Base-by-base conservation (phyloP, 2,888 invertebrate genomes). In the Tortricodes alternella region DNA sequence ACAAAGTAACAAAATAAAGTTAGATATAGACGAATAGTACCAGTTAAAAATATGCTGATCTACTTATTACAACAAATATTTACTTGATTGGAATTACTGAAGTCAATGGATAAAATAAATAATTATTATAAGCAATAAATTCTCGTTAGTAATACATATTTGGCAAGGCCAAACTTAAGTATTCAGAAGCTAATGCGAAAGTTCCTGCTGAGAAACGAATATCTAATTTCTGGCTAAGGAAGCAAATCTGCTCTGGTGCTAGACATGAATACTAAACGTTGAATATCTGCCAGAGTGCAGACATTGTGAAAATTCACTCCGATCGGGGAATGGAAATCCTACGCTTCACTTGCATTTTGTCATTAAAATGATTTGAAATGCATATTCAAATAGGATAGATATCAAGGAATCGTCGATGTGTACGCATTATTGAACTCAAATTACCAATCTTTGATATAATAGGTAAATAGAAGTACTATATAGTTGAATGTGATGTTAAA, bases 241-340 rank as follows among this genome's bases (percentile, higher is more conserved):
- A 83, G 77, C 74, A 79, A 74, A 76, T 71, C 74, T 83, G 67
- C 70, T 67, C 63, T 61, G 57, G 68, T 65, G 63, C 78, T 68
- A 76, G 78, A 74, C 73, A 79, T 83, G 85, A 85, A 85, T 85
- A 85, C 85, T 85, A 81, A 85, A 78, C 76, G 70, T 59, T 67
- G 81, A 81, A 83, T 85, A 83, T 81, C 79, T 74, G 72, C 73
- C 64, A 65, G 70, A 70, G 72, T 74, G 79, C 78, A 83, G 81
- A 83, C 83, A 78, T 78, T 78, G 78, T 78, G 80, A 78, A 80
- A 81, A 81, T 80, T 77, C 79, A 76, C 73, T 78, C 61, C 66
- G 66, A 80, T 80, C 75, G 73, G 73, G 80, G 75, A 84, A 83
- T 83, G 80, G 79, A 82, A 83, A 83, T 83, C 71, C 67, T 59